Percentiles rank a stretch among this genome's conserved stretches.
Conservation (phyloP, 2,797 vertebrate genomes). For the Argya squamiceps region DNA sequence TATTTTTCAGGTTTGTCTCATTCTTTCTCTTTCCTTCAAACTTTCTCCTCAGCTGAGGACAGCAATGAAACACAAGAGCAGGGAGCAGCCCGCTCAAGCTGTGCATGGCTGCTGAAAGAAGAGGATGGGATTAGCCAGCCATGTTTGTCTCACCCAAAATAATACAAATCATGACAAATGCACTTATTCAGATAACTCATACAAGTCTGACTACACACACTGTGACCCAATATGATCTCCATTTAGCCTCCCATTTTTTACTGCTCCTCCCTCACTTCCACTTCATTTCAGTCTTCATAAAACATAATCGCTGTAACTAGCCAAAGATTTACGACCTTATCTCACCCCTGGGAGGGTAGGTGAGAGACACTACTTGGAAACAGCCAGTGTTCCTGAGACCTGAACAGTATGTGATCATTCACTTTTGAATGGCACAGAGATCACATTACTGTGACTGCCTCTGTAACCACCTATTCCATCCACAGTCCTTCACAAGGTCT, state of each 20-base stretch:
- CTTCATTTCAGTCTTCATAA: neutral
- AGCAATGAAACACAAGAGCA: neutral
- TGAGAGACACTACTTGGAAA: neutral
- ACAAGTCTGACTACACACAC: neutral
- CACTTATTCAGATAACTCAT: neutral
- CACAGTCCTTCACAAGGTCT: neutral
- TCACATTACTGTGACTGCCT: neutral
- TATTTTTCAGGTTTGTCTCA: neutral
- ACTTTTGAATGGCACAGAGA: neutral
- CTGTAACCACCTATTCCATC: neutral
- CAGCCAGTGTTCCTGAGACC: neutral
- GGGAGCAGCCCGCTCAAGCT: neutral
- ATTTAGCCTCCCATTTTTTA: neutral
- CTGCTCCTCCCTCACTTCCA: neutral
- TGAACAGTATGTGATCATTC: neutral
- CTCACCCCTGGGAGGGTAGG: neutral
- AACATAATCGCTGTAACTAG: neutral
- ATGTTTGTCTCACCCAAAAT: neutral
- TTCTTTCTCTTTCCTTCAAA: neutral
- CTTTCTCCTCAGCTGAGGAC: neutral
- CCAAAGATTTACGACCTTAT: neutral
- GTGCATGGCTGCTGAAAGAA: neutral
- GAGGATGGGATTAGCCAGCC: neutral
- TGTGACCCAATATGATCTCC: neutral
- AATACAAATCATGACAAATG: fast-evolving